Evolutionary conservation across 1,140 invertebrate genomes (phyloP), one percentile per base, ranked within the genome.

Genomic region (Aphelinus atriplicis): DNA sequence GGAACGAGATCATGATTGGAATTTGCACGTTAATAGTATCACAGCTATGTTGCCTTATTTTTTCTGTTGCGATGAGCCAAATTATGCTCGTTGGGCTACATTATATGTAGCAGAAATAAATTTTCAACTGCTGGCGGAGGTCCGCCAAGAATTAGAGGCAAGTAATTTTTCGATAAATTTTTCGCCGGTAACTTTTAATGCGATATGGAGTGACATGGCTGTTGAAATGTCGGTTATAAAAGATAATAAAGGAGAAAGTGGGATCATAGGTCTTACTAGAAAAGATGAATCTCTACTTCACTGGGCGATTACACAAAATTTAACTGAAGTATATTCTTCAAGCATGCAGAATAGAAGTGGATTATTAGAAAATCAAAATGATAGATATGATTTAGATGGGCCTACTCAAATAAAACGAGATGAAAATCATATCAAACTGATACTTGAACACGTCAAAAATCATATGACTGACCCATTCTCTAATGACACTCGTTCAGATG

Each of bases 41-140:
- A 42, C 43, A 7, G 60, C 60, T 61, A 61, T 61, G 60, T 42
- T 61, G 26, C 60, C 60, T n/a, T 42, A 61, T 61, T 45, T 61
- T 61, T 61, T 61, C 43, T 10, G n/a, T 61, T 61, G 60, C 7
- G 42, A 61, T 61, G 43, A 61, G n/a, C 60, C 9, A 46, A 61
- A 61, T 42, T 61, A 61, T 42, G 26, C 60, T 46, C n/a, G 60
- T 42, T 61, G 60, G 60, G 9, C n/a, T 43, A 43, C 60, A 46
- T 61, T 61, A 7, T 61, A 61, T 42, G 26, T 61, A 61, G 7
- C 43, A 3, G n/a, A 61, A 42, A 61, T 61, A 42, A 7, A 42
- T 46, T 61, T 61, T 7, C 7, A 42, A 4, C 42, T 61, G 43
- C 60, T 42, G 6, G 3, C 7, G 26, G 60, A 61, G 7, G 60